A percentile compares a stretch with the other conserved stretches of the same genome.
Evolutionary conservation across 2,888 invertebrate species (phyloP).

Genomic region (Cylindroiulus punctatus): DNA sequence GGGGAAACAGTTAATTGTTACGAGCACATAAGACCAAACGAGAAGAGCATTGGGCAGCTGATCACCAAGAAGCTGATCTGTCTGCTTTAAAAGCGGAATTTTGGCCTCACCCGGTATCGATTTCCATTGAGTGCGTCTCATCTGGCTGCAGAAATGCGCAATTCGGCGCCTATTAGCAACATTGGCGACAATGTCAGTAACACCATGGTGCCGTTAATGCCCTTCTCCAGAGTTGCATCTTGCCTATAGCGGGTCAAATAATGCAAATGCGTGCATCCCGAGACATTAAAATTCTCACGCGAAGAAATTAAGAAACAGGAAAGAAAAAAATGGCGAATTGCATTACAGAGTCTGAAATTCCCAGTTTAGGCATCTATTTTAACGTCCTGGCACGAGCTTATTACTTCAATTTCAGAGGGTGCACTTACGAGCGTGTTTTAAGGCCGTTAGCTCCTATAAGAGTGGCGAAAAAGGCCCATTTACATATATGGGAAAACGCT

Average conservation of each 20-base stretch:
- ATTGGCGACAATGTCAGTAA: neutral
- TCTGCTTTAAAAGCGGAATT: neutral
- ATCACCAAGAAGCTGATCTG: neutral
- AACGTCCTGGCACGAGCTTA: constrained; percentile 31
- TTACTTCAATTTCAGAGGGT: constrained; percentile 36
- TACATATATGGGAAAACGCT: constrained; percentile 2
- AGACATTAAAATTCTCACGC: constrained; percentile 36
- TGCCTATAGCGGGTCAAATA: constrained; percentile 35
- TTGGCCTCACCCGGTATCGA: constrained; percentile 18
- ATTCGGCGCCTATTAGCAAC: neutral
- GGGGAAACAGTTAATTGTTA: too few species aligned
- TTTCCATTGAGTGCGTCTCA: constrained; percentile 17
- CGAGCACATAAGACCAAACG: too few species aligned
- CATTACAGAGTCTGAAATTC: constrained; percentile 33
- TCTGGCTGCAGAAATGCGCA: neutral
- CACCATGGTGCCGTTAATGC: constrained; percentile 28
- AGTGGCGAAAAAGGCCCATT: constrained; percentile 44
- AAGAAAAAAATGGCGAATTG: neutral
- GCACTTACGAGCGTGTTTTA: constrained; percentile 22
- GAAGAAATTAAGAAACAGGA: constrained; percentile 15
- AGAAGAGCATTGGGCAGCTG: too few species aligned
- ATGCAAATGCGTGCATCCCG: constrained; percentile 22
- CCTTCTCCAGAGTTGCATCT: neutral
- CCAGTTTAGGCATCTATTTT: constrained; percentile 45
- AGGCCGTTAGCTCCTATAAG: constrained; percentile 11